These are phyloP conservation scores for Erebia aethiops DNA, from an alignment of 2,888 invertebrate genomes.

Conservation along the genomic window DNA sequence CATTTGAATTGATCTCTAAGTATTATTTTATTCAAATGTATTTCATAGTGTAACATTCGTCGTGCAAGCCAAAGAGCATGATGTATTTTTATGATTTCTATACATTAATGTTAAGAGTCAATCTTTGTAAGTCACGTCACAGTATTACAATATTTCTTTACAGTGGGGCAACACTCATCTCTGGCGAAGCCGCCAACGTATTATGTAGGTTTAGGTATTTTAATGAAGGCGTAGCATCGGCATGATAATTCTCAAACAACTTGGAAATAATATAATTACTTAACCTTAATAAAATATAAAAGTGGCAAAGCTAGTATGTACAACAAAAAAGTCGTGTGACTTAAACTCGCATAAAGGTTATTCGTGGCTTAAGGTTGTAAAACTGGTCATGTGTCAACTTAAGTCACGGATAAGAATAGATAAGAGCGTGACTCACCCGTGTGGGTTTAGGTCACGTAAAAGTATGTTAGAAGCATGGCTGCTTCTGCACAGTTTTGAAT, in stretches of 20 bases:
- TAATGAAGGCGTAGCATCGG: neutral
- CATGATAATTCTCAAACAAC: neutral
- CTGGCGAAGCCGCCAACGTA: conserved; percentile 45
- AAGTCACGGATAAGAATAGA: no score
- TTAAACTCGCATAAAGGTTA: no score
- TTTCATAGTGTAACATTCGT: conserved; percentile 69
- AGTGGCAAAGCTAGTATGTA: no score
- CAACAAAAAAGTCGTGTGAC: no score
- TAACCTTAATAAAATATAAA: no score
- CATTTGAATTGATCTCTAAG: conserved; percentile 76
- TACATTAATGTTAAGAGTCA: conserved; percentile 74
- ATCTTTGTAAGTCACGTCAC: conserved; percentile 65
- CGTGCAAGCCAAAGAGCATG: conserved; percentile 83
- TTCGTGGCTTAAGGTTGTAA: no score
- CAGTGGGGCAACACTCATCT: conserved; percentile 3
- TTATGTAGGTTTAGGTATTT: neutral
- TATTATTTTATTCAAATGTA: conserved; percentile 66
- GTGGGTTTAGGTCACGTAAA: no score
- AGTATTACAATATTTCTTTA: conserved; percentile 11
- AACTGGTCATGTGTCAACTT: no score
- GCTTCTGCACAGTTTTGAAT: neutral
- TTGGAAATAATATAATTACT: no score
- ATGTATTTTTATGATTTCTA: conserved; percentile 80
- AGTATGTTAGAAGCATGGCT: no score
- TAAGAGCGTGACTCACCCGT: no score